Evolutionary conservation across 2,888 invertebrate species (phyloP).

Genomic region (Spodoptera littoralis): DNA sequence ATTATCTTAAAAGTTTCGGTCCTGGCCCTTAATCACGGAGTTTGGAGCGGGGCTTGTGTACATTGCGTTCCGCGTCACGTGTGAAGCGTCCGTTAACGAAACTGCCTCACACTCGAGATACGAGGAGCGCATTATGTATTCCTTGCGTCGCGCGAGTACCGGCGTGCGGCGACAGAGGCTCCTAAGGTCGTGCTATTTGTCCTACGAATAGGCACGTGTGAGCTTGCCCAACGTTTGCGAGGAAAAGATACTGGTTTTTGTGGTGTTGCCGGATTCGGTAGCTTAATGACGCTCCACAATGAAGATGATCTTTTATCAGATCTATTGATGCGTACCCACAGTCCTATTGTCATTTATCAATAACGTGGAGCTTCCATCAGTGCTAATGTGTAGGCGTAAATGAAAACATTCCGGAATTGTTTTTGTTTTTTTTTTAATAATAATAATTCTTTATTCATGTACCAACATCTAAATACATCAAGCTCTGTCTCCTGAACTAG

Average conservation of each 20-base stretch:
- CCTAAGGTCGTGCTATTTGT: slow-evolving; percentile 54
- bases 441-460: too few relatives aligned
- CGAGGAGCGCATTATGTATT: slow-evolving; percentile 55
- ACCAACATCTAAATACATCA: too few relatives aligned
- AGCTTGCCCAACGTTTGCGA: slow-evolving; percentile 35
- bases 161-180: slow-evolving; percentile 47
- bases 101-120: slow-evolving; percentile 53
- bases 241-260: slow-evolving; percentile 42
- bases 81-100: slow-evolving; percentile 58
- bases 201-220: slow-evolving; percentile 49
- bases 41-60: slow-evolving; percentile 36
- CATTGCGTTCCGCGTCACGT: slow-evolving; percentile 56
- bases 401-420: slow-evolving; percentile 5
- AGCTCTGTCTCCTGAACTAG: too few relatives aligned
- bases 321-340: slow-evolving; percentile 18
- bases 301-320: slow-evolving; percentile 24
- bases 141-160: slow-evolving; percentile 40
- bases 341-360: slow-evolving; percentile 22
- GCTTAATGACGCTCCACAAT: slow-evolving; percentile 38
- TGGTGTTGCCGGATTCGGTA: slow-evolving; percentile 9
- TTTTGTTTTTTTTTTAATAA: too few relatives aligned
- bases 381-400: slow-evolving; percentile 5
- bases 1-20: slow-evolving; percentile 40
- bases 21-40: slow-evolving; percentile 35
- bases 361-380: slow-evolving; percentile 7